phyloP scores from a whole-genome alignment of 1,140 invertebrate genomes.

The Aethina tumida region DNA sequence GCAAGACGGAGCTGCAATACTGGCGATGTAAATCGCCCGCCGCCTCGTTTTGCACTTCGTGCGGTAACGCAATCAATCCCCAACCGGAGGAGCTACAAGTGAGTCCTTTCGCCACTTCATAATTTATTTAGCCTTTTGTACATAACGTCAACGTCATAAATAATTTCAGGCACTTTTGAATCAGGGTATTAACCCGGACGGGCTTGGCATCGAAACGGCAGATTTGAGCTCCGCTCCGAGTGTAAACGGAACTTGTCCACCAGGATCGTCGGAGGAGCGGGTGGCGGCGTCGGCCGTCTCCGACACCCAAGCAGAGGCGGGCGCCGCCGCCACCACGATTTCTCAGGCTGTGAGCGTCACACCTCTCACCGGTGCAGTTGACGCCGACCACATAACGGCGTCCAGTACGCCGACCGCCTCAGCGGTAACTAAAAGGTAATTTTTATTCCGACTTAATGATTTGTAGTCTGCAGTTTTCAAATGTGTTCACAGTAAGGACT shows the following conservation, averaged over 20 bases:
- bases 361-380: too few relatives aligned
- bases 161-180: constrained; percentile 49
- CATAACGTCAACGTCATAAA: too few relatives aligned
- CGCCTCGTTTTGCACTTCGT: constrained; percentile 47
- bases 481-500: too few relatives aligned
- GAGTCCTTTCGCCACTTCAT: too few relatives aligned
- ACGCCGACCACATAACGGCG: too few relatives aligned
- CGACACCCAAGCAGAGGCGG: not conserved
- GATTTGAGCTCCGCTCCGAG: not conserved
- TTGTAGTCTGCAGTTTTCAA: too few relatives aligned
- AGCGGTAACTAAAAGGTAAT: too few relatives aligned
- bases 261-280: constrained; percentile 3
- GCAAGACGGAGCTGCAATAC: constrained; percentile 81
- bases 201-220: constrained; percentile 28
- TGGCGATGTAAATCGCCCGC: constrained; percentile 79
- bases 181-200: constrained; percentile 49
- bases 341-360: too few relatives aligned
- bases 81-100: constrained; percentile 47
- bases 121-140: too few relatives aligned
- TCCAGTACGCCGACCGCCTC: too few relatives aligned
- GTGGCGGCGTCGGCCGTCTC: not conserved
- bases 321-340: constrained; percentile 1
- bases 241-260: not conserved
- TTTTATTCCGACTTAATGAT: too few relatives aligned
- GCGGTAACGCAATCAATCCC: constrained; percentile 45